Percentiles rank a stretch among this genome's conserved stretches.
Evolutionary conservation across 2,888 invertebrate species (phyloP).

Genomic region (Herminia tarsipennalis): DNA sequence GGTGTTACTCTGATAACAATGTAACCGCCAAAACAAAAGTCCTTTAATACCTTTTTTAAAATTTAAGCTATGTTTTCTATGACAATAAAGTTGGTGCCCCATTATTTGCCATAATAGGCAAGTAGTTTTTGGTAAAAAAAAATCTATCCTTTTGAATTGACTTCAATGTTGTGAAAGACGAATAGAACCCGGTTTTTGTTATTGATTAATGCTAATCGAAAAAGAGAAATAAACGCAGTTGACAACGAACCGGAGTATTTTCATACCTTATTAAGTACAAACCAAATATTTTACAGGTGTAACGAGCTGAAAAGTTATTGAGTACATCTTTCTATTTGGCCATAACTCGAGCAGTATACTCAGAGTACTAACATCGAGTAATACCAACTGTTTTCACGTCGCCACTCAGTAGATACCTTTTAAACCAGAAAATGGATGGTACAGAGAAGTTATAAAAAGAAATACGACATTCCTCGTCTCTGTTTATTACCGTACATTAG

Average conservation of each 20-base stretch:
- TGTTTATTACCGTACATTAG: conserved; percentile 85
- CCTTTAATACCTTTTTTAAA: no score
- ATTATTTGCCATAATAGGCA: no score
- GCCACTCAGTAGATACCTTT: conserved; percentile 69
- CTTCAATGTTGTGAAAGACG: no score
- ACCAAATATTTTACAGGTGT: conserved; percentile 13
- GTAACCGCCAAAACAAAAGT: conserved; percentile 12
- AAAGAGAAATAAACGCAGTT: no score
- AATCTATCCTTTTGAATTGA: no score
- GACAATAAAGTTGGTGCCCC: no score
- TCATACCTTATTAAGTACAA: conserved; percentile 7
- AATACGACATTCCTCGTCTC: conserved; percentile 82
- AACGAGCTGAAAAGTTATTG: conserved; percentile 18
- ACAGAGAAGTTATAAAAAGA: conserved; percentile 82
- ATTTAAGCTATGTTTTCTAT: no score
- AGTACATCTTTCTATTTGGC: conserved; percentile 17
- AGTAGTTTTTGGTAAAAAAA: no score
- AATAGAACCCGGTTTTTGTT: no score
- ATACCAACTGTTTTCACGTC: conserved; percentile 49
- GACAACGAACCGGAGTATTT: no score
- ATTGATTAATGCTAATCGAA: no score
- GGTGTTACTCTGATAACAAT: conserved; percentile 26
- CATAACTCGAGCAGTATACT: conserved; percentile 37
- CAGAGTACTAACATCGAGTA: conserved; percentile 41
- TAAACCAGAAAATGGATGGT: conserved; percentile 79